Conservation (phyloP, 2,113 vertebrate genomes). For the Vulpes lagopus region DNA sequence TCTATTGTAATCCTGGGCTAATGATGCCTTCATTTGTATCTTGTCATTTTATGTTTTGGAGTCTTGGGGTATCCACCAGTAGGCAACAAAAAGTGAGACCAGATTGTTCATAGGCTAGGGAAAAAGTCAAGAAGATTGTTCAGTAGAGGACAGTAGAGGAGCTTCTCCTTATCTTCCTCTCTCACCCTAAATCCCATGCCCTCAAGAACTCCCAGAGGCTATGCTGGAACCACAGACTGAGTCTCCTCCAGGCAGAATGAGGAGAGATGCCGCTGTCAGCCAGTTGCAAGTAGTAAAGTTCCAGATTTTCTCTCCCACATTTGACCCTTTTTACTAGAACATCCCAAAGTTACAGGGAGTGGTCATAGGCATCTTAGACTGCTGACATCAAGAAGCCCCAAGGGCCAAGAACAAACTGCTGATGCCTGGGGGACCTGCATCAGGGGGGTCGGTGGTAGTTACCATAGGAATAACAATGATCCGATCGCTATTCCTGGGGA, state of each 20-base stretch:
- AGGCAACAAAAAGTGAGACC: neutral
- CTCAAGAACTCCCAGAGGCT: neutral
- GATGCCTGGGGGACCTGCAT: too few species aligned
- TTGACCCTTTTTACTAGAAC: neutral
- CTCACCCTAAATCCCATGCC: neutral
- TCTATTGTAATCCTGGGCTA: too few species aligned
- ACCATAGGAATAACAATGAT: neutral
- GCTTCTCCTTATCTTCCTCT: neutral
- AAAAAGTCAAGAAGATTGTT: neutral
- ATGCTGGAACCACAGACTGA: too few species aligned
- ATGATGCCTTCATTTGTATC: neutral
- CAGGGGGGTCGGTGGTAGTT: neutral
- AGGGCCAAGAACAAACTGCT: neutral
- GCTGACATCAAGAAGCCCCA: too few species aligned
- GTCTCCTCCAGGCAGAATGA: fast-evolving
- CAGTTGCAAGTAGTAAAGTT: neutral
- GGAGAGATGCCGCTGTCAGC: neutral
- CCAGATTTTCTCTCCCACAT: neutral
- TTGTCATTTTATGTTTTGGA: neutral
- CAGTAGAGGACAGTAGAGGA: neutral
- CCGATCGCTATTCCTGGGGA: fast-evolving
- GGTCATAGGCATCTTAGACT: neutral
- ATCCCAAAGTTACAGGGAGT: too few species aligned
- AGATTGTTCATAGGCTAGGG: neutral
- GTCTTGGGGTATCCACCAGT: neutral